Evolutionary conservation across 92 coral and sea anemone species (phyloP).

Genomic region (Isaurus tuberculatus): DNA sequence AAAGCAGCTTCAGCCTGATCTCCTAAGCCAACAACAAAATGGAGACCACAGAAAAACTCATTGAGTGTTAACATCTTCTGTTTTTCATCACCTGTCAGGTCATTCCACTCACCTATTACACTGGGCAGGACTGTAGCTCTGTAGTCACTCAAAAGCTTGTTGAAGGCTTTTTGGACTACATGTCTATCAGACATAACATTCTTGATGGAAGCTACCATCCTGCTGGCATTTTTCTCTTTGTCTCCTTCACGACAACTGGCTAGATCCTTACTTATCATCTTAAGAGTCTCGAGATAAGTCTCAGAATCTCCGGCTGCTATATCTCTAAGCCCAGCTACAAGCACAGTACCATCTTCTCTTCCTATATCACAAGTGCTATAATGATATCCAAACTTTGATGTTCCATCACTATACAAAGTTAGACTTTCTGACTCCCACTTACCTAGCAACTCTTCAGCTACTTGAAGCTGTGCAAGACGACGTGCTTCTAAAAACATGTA

Average conservation of each 20-base stretch:
- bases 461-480: constrained; percentile 16
- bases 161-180: constrained; percentile 27
- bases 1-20: constrained; percentile 28
- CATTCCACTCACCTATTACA: neutral
- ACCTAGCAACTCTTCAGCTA: constrained; percentile 25
- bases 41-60: constrained; percentile 18
- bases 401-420: constrained; percentile 36
- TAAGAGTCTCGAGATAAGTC: neutral
- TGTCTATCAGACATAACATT: constrained; percentile 40
- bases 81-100: constrained; percentile 8
- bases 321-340: constrained; percentile 12
- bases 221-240: neutral
- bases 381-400: constrained; percentile 25
- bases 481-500: constrained; percentile 32
- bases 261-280: neutral
- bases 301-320: constrained; percentile 29
- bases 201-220: too few relatives aligned
- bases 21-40: constrained; percentile 18
- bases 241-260: neutral
- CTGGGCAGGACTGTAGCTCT: constrained; percentile 24
- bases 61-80: neutral
- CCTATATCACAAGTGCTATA: constrained; percentile 17
- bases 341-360: constrained; percentile 7
- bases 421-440: neutral
- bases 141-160: constrained; percentile 35